Evolutionary conservation across 2,888 invertebrate genomes (phyloP).

Genomic region (Caenorhabditis panamensis): DNA sequence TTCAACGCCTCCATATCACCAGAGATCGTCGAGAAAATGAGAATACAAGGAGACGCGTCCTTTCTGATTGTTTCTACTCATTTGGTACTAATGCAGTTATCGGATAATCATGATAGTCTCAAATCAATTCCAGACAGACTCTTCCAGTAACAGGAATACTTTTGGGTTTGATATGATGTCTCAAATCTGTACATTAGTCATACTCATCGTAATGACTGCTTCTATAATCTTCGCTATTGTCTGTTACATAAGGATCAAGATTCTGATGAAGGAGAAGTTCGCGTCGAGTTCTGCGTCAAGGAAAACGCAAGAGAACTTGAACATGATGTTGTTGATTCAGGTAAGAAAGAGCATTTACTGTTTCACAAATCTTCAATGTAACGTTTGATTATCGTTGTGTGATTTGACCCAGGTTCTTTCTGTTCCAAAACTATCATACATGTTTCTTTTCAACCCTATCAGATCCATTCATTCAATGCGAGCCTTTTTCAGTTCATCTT

Average conservation of each 20-base stretch:
- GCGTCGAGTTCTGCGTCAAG: background rate
- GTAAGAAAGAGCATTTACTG: no score
- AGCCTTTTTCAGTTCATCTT: conserved; percentile 51
- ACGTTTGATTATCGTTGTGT: no score
- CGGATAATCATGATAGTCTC: background rate
- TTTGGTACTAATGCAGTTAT: background rate
- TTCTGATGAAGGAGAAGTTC: conserved; percentile 18
- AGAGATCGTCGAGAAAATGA: conserved; percentile 7
- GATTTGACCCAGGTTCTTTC: no score
- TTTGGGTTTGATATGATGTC: conserved; percentile 18
- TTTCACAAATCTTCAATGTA: no score
- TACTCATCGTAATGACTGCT: conserved; percentile 16
- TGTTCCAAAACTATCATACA: no score
- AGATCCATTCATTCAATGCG: no score
- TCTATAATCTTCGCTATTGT: conserved; percentile 14
- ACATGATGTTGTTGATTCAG: conserved; percentile 23
- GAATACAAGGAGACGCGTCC: conserved; percentile 14
- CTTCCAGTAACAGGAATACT: background rate
- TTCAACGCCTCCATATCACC: background rate
- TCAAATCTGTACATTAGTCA: conserved; percentile 17
- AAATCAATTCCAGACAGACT: background rate
- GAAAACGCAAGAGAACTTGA: conserved; percentile 32
- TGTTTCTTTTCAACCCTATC: no score
- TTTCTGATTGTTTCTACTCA: conserved; percentile 16
- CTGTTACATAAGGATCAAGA: conserved; percentile 25